These are phyloP conservation scores for Andricus curvator DNA, from an alignment of 2,888 invertebrate species.

Conservation along the genomic window DNA sequence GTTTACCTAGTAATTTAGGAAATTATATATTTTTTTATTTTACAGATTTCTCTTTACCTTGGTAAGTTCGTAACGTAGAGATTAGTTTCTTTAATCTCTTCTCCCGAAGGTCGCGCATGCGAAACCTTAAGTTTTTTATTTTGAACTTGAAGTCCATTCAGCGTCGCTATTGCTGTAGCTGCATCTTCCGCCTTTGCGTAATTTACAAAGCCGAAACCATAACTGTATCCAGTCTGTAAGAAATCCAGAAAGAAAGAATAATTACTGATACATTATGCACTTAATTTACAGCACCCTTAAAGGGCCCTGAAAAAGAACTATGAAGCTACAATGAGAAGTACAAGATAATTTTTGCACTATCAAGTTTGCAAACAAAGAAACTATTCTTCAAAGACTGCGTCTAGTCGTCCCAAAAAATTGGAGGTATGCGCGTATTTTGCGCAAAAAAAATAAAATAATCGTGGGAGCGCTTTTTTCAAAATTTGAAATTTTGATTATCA, in stretches of 20 bases:
- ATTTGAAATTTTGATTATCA: no score
- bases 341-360: no score
- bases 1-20: constrained; percentile 3
- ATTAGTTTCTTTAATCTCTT: constrained; percentile 96
- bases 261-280: neutral
- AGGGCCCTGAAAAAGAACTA: constrained; percentile 27
- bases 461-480: no score
- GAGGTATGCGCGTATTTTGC: no score
- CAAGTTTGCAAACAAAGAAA: no score
- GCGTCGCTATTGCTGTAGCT: constrained; percentile 89
- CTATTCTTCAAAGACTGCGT: no score
- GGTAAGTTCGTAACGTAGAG: constrained; percentile 96
- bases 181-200: constrained; percentile 93
- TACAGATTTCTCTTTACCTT: constrained; percentile 77
- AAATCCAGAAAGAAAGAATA: constrained; percentile 26
- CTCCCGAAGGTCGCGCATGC: constrained; percentile 93
- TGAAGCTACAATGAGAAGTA: neutral
- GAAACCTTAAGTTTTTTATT: constrained; percentile 97
- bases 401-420: no score
- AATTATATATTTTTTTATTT: constrained; percentile 20
- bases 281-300: neutral
- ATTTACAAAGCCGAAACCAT: constrained; percentile 97
- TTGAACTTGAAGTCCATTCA: constrained; percentile 93
- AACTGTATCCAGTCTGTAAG: constrained; percentile 93
- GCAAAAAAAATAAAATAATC: no score